Conservation (phyloP, 2,888 invertebrate species). For the Dastarcus helophoroides region DNA sequence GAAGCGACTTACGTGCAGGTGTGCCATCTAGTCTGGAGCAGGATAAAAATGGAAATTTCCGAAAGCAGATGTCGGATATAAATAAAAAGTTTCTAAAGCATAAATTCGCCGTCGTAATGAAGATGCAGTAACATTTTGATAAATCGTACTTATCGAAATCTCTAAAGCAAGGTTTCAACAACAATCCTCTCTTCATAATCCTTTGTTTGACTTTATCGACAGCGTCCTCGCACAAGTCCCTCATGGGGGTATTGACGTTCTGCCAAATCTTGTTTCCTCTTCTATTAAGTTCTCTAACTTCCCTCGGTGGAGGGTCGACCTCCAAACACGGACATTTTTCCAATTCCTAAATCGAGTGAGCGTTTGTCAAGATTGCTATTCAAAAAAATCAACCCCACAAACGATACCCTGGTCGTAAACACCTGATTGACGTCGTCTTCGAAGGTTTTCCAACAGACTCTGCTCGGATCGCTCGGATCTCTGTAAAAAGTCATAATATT, state of each 20-base stretch:
- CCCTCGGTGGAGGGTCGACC: slow-evolving; percentile 44
- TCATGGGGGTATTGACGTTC: slow-evolving; percentile 24
- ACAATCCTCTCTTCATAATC: slow-evolving; percentile 48
- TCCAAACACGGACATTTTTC: slow-evolving; percentile 55
- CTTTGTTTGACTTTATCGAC: slow-evolving; percentile 51
- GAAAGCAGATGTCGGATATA: too few relatives aligned
- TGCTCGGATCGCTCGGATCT: slow-evolving; percentile 57
- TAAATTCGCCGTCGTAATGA: too few relatives aligned
- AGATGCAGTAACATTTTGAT: too few relatives aligned
- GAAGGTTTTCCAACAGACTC: slow-evolving; percentile 65
- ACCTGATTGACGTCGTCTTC: slow-evolving; percentile 67
- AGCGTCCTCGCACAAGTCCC: slow-evolving; percentile 50
- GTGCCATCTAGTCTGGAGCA: too few relatives aligned
- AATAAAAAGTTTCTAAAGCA: too few relatives aligned
- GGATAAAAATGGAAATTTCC: too few relatives aligned
- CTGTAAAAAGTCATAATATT: slow-evolving; percentile 54
- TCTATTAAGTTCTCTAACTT: slow-evolving; percentile 39
- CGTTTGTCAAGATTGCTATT: too few relatives aligned
- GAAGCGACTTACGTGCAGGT: too few relatives aligned
- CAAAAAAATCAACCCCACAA: neutral
- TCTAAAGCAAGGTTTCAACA: slow-evolving; percentile 56
- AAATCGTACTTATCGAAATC: slow-evolving; percentile 57
- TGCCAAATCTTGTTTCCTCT: slow-evolving; percentile 43
- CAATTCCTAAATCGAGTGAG: slow-evolving; percentile 35
- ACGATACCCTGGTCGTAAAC: slow-evolving; percentile 31